phyloP scores from a whole-genome alignment of 2,888 invertebrate species.

The Pseudoips prasinana region DNA sequence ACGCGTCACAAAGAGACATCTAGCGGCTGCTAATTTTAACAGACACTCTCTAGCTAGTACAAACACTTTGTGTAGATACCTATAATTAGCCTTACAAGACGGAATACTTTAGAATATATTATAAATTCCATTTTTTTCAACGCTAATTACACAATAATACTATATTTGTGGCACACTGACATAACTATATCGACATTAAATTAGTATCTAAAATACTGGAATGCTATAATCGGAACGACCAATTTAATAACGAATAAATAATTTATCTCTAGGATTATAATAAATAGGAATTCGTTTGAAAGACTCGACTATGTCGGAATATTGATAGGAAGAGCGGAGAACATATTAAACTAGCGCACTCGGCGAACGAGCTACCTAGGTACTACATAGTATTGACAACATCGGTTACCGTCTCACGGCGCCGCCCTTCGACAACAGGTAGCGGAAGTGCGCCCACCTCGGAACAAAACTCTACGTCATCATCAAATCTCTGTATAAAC shows the following conservation, averaged over 20 bases:
- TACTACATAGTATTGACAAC: constrained; percentile 3
- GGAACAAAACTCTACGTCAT: constrained; percentile 30
- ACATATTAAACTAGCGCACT: too few relatives aligned
- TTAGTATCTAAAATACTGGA: constrained; percentile 27
- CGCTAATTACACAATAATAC: constrained; percentile 17
- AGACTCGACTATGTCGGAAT: too few relatives aligned
- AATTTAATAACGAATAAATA: constrained; percentile 12
- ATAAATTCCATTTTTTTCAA: constrained; percentile 23
- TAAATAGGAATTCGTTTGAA: too few relatives aligned
- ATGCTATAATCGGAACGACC: constrained; percentile 15
- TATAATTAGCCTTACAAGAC: constrained; percentile 25
- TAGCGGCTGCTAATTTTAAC: too few relatives aligned
- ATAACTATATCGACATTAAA: constrained; percentile 1
- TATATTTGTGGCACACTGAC: constrained; percentile 31
- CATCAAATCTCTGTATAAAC: constrained; percentile 15
- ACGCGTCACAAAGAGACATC: too few relatives aligned
- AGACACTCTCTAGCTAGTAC: neutral
- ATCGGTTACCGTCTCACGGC: constrained; percentile 51
- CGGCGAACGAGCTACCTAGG: too few relatives aligned
- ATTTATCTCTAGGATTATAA: constrained; percentile 8
- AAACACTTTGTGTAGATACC: constrained; percentile 1
- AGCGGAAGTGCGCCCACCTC: constrained; percentile 60
- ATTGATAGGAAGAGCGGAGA: too few relatives aligned
- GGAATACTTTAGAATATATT: constrained; percentile 18
- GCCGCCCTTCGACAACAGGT: constrained; percentile 45